These are phyloP conservation scores for Lottia scabra DNA, from an alignment of 2,888 invertebrate genomes.

Conservation along the genomic window DNA sequence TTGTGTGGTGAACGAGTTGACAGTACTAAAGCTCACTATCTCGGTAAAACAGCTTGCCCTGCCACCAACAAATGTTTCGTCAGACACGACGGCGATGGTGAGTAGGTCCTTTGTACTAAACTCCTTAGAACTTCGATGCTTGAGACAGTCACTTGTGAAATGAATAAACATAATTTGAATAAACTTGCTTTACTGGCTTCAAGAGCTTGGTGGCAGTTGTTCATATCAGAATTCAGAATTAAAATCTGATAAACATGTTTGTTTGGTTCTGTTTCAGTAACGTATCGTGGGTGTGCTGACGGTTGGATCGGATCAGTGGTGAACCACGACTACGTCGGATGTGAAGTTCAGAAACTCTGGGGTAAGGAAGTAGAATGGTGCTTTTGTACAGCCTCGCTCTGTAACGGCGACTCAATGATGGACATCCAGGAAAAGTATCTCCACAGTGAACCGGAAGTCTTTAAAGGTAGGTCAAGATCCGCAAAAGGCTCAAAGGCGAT, in stretches of 20 bases:
- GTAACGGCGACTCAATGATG: slow-evolving; percentile 31
- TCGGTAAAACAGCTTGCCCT: slow-evolving; percentile 30
- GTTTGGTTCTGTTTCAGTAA: slow-evolving; percentile 28
- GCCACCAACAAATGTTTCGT: slow-evolving; percentile 38
- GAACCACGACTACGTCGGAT: slow-evolving; percentile 37
- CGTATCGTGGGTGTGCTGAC: slow-evolving; percentile 46
- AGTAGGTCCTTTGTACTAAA: slow-evolving; percentile 9
- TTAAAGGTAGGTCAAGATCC: slow-evolving; percentile 12
- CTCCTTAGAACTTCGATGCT: no score
- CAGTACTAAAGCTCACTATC: slow-evolving; percentile 29
- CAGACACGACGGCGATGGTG: slow-evolving; percentile 35
- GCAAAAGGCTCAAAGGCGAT: no score
- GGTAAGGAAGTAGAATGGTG: slow-evolving; percentile 36
- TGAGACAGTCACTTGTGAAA: no score
- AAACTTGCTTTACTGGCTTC: no score
- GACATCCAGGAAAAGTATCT: slow-evolving; percentile 25
- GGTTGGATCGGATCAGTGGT: slow-evolving; percentile 41
- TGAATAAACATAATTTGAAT: background rate
- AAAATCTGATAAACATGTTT: no score
- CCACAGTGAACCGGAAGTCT: slow-evolving; percentile 17
- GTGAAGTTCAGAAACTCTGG: slow-evolving; percentile 29
- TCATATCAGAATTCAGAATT: no score
- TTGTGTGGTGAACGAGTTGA: slow-evolving; percentile 29
- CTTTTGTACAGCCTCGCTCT: slow-evolving; percentile 36
- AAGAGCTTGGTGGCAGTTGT: no score